Percentiles rank a stretch among this genome's conserved stretches.
Evolutionary conservation across 2,888 invertebrate species (phyloP).

Genomic region (Mythimna loreyi): DNA sequence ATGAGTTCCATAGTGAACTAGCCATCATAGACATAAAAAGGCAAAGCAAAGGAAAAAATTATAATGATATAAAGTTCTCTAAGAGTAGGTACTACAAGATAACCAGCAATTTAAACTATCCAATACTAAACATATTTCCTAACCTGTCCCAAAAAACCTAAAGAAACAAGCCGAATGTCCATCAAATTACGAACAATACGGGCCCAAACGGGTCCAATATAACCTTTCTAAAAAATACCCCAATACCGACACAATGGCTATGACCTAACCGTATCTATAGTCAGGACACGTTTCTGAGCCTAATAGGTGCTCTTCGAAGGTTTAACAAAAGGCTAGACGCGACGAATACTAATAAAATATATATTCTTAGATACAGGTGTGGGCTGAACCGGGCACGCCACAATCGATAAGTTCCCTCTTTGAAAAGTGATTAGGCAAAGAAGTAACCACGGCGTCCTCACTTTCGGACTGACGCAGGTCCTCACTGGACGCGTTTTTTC

Average conservation of each 20-base stretch:
- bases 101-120: slow-evolving; percentile 4
- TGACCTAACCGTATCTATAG: slow-evolving; percentile 35
- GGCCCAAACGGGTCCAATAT: slow-evolving; percentile 12
- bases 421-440: too few relatives aligned
- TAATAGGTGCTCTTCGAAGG: slow-evolving; percentile 45
- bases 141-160: slow-evolving; percentile 21
- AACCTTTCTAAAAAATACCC: slow-evolving; percentile 21
- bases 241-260: slow-evolving; percentile 16
- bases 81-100: background rate
- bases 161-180: slow-evolving; percentile 22
- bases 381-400: background rate
- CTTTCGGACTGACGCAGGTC: too few relatives aligned
- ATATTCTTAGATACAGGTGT: slow-evolving; percentile 28
- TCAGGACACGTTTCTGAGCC: slow-evolving; percentile 47
- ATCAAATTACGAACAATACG: slow-evolving; percentile 36
- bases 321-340: slow-evolving; percentile 41
- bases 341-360: slow-evolving; percentile 47
- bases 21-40: too few relatives aligned
- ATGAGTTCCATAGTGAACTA: too few relatives aligned
- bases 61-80: too few relatives aligned
- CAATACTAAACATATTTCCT: slow-evolving; percentile 5
- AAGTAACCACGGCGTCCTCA: too few relatives aligned
- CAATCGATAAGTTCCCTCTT: too few relatives aligned
- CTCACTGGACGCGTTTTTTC: too few relatives aligned
- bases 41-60: too few relatives aligned